Conservation (phyloP, 2,797 vertebrate genomes). For the Pseudocheirus occidentalis region DNA sequence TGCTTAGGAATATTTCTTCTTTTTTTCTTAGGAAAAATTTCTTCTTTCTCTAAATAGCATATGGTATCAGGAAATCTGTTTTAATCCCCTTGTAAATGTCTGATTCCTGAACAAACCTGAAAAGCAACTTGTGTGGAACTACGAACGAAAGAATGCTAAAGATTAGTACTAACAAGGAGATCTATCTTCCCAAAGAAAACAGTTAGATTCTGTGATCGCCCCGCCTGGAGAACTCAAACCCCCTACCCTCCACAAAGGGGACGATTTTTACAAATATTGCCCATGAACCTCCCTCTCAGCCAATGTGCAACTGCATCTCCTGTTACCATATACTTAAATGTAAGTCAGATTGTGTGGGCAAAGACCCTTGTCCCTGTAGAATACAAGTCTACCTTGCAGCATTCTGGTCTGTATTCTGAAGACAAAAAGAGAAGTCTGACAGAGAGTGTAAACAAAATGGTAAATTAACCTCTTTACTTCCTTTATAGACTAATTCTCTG, state of each 20-base stretch:
- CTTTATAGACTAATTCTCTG: not conserved
- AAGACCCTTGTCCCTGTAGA: not conserved
- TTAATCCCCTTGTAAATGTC: not conserved
- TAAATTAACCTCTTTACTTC: not conserved
- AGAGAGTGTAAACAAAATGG: not conserved
- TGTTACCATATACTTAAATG: not conserved
- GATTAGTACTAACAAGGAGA: not conserved
- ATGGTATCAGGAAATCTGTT: not conserved
- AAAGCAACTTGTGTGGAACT: not conserved
- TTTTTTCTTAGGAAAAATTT: not conserved
- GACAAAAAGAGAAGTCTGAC: not conserved
- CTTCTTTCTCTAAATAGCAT: not conserved
- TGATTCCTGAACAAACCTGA: not conserved
- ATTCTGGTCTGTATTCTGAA: not conserved
- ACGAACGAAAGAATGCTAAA: not conserved
- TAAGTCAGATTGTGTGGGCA: not conserved
- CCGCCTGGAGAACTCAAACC: not conserved
- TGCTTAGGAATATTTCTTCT: not conserved
- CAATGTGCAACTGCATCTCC: not conserved
- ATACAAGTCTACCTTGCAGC: not conserved
- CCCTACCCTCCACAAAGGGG: not conserved
- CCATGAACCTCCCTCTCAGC: not conserved
- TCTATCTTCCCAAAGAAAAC: not conserved
- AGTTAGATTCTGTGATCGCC: not conserved
- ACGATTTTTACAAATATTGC: not conserved